These are phyloP conservation scores for Cryptocheilus praepositus DNA, from an alignment of 2,888 invertebrate genomes.

Conservation along the genomic window DNA sequence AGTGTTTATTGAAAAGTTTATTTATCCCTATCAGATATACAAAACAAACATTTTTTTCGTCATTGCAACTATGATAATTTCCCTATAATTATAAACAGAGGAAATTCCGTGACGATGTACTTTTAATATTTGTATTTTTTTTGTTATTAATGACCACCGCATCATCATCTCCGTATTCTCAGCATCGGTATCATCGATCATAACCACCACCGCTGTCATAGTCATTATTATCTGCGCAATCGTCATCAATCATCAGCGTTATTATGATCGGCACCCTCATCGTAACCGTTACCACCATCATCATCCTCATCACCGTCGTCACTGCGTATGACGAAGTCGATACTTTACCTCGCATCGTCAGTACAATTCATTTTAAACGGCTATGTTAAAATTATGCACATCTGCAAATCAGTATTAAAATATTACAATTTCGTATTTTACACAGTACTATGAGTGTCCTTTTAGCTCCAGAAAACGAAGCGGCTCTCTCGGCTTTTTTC, in stretches of 20 bases:
- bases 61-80: constrained; percentile 74
- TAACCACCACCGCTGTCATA: no score
- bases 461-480: constrained; percentile 43
- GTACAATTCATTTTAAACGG: constrained; percentile 71
- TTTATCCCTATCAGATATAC: constrained; percentile 80
- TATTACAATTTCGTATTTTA: constrained; percentile 76
- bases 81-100: constrained; percentile 77
- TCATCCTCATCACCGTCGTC: no score
- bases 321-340: no score
- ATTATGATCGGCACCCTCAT: no score
- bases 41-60: constrained; percentile 80
- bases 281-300: no score
- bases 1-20: constrained; percentile 77
- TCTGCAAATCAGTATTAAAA: constrained; percentile 76
- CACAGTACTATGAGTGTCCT: constrained; percentile 60
- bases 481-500: constrained; percentile 5
- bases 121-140: constrained; percentile 70
- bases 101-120: constrained; percentile 75
- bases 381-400: constrained; percentile 74
- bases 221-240: no score
- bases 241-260: no score
- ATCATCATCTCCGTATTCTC: constrained; percentile 8
- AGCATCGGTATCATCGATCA: no score
- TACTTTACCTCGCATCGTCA: constrained; percentile 40
- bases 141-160: constrained; percentile 59